A percentile compares a stretch with the other conserved stretches of the same genome.
phyloP scores from a whole-genome alignment of 1,140 invertebrate genomes.

The Monochamus saltuarius region DNA sequence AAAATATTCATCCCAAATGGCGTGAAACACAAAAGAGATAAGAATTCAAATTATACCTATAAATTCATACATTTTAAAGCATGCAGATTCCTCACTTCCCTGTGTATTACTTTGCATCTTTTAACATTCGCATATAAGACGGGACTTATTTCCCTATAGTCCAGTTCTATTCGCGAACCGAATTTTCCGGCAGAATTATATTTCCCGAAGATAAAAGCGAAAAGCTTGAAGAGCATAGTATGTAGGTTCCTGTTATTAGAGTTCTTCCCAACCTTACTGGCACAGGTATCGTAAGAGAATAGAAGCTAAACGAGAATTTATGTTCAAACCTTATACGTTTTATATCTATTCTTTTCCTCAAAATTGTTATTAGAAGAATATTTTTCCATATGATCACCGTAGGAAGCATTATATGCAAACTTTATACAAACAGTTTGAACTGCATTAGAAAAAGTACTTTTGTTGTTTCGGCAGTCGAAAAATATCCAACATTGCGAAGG shows the following conservation, averaged over 20 bases:
- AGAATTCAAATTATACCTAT: conserved; percentile 33
- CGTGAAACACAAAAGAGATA: conserved; percentile 22
- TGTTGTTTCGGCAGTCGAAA: too few relatives aligned
- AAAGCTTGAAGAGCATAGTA: conserved; percentile 31
- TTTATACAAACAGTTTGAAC: too few relatives aligned
- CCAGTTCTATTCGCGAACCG: conserved; percentile 42
- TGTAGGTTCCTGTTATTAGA: conserved; percentile 30
- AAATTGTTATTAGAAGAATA: too few relatives aligned
- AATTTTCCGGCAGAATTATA: conserved; percentile 40
- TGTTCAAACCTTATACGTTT: conserved; percentile 22
- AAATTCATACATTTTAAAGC: conserved; percentile 49
- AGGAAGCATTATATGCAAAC: too few relatives aligned
- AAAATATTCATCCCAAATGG: background rate
- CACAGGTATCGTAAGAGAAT: conserved; percentile 38
- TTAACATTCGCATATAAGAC: conserved; percentile 43
- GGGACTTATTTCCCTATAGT: conserved; percentile 46
- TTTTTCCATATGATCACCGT: too few relatives aligned
- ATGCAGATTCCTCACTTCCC: conserved; percentile 44
- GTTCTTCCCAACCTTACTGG: conserved; percentile 27
- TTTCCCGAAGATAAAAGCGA: conserved; percentile 41
- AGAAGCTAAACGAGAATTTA: conserved; percentile 37
- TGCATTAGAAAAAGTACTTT: too few relatives aligned
- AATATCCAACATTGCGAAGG: too few relatives aligned
- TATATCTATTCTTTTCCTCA: conserved; percentile 9
- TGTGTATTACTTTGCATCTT: conserved; percentile 47